Base-by-base conservation (phyloP, 30 jellyfish, hydroid and myxozoan genomes). In the Chrysaora quinquecirrha region DNA sequence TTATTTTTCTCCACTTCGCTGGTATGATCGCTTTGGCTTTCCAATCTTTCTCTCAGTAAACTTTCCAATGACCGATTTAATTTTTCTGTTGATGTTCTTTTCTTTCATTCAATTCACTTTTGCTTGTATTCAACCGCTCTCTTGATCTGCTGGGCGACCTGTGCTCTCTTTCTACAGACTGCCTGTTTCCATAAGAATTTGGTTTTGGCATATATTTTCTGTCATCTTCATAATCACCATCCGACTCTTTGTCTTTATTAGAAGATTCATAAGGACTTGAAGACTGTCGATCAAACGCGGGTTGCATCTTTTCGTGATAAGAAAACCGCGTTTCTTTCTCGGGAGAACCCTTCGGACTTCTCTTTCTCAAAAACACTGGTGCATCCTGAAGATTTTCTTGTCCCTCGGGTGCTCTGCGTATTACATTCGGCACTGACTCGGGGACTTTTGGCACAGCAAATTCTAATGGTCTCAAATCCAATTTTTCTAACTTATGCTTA, bases 381-480 rank as follows among this genome's bases (percentile, higher is more conserved):
- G 68, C 3, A 20, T 82, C 92, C 31, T 82, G 80, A n/a, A n/a
- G n/a, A n/a, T n/a, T n/a, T n/a, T n/a, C n/a, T n/a, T n/a, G n/a
- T 22, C 92, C 92, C 27, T 82, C 92, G 28, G 92, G 92, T 18
- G 92, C 92, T 54, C 78, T 56, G 34, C 92, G 48, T 35, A 50
- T 82, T 3, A 52, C 79, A 32, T 10, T 54, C 12, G 60, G 43
- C 20, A 48, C 63, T 21, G 35, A 73, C 0, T 58, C 78, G 14
- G 92, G 92, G 31, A 38, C 79, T 32, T 34, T 69, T 32, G 92
- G 92, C 33, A 82, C 92, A 10, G 73, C 74, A 14, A 82, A 69
- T 21, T 81, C 85, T 31, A 82, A 23, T n/a, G 92, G 92, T 28
- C 70, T 71, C 61, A 82, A 35, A 60, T 82, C 92, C 2, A 70